phyloP scores from a whole-genome alignment of 2,888 invertebrate genomes.

The Pimpla rufipes region DNA sequence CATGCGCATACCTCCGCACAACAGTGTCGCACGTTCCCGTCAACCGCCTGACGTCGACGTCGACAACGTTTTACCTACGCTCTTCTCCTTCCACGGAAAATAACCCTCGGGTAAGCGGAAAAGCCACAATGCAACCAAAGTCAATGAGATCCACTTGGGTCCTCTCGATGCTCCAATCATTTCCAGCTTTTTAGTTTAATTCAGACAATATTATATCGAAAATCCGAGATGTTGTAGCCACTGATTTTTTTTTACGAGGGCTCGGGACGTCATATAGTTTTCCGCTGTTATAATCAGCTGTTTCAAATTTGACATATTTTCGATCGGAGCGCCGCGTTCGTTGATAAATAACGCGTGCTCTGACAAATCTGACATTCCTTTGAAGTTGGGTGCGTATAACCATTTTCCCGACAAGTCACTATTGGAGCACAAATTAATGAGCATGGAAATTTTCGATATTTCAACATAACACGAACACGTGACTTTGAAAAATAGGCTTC shows the following conservation, averaged over 20 bases:
- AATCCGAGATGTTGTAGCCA: not conserved
- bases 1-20: not conserved
- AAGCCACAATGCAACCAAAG: slow-evolving; percentile 7
- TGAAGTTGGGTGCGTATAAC: too few relatives aligned
- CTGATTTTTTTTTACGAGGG: not conserved
- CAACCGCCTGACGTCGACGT: not conserved
- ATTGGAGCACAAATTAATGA: too few relatives aligned
- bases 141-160: not conserved
- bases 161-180: not conserved
- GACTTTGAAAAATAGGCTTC: too few relatives aligned
- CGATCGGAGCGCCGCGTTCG: too few relatives aligned
- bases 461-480: too few relatives aligned
- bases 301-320: too few relatives aligned
- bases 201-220: not conserved
- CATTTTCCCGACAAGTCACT: too few relatives aligned
- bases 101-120: not conserved
- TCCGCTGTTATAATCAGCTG: too few relatives aligned
- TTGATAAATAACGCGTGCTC: too few relatives aligned
- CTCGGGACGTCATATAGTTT: not conserved
- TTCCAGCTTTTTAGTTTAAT: not conserved
- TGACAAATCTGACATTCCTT: too few relatives aligned
- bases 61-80: not conserved
- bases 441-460: too few relatives aligned
- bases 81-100: not conserved
- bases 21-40: not conserved